Evolutionary conservation across 2,113 vertebrate genomes (phyloP), one percentile per base, ranked within the genome.

Genomic region (Pygoscelis adeliae): DNA sequence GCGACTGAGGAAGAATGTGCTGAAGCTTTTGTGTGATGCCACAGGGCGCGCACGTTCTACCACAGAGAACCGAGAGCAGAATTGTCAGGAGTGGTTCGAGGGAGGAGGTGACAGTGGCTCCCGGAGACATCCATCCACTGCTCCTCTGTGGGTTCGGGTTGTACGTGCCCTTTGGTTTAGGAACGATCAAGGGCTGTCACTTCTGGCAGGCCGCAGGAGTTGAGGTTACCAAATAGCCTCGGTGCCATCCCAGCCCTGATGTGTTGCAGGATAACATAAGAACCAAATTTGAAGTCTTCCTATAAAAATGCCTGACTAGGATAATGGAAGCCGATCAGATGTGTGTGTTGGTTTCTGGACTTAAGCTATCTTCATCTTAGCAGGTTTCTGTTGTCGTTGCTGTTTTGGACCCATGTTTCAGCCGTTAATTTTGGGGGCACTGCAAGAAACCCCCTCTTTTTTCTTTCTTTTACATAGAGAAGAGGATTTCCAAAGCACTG

Each of bases 21-120:
- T 0, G 3, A 30, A 40, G n/a, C 12, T 40, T 29, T 25, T 6
- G 22, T 29, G 53, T 30, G 70, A 11, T 46, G 6, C 7, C 8
- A 2, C 30, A 2, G n/a, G 50, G 13, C 18, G 2, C 3, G 3
- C 2, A 1, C 1, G 7, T 65, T 12, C 17, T 25, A 2, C 25
- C 6, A 4, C 13, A 3, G 52, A 49, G 36, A 44, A 8, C n/a
- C 1, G 1, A 34, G 18, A 6, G 27, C 26, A 18, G 49, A 15
- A 26, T 10, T 2, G 17, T 40, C 30, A 4, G n/a, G 21, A 18
- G 42, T 2, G 40, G 49, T 8, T 40, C 19, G 2, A 2, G 23
- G 20, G 14, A 19, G 34, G 58, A 34, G n/a, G 17, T 21, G 4
- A 1, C 30, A 6, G 66, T 5, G 36, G 56, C 30, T 72, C 32